Evolutionary conservation across 2,888 invertebrate species (phyloP).

Genomic region (Sympetrum striolatum): DNA sequence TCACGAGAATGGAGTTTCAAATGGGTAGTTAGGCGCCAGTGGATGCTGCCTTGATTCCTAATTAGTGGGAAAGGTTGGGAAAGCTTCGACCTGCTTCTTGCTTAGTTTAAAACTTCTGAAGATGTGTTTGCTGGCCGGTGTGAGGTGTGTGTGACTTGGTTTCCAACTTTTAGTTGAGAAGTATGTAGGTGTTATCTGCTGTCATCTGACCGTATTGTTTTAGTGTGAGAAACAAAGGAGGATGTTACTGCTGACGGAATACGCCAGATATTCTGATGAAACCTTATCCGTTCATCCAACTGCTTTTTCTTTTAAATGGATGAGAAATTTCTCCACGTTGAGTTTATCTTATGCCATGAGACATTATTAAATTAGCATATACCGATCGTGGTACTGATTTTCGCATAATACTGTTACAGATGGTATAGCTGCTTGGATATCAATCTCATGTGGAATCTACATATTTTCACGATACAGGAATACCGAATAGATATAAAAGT

Average conservation of each 20-base stretch:
- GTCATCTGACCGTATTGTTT: background rate
- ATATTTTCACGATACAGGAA: too few relatives aligned
- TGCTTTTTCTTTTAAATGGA: too few relatives aligned
- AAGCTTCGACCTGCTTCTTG: background rate
- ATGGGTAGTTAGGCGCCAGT: background rate
- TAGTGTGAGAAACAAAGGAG: background rate
- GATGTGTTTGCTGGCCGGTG: background rate
- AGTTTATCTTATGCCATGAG: too few relatives aligned
- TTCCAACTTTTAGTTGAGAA: background rate
- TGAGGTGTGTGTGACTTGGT: background rate
- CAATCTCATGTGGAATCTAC: too few relatives aligned
- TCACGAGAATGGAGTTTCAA: conserved; percentile 11
- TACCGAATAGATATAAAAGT: too few relatives aligned
- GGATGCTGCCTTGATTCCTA: conserved; percentile 14
- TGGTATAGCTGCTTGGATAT: too few relatives aligned
- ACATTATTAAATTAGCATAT: too few relatives aligned
- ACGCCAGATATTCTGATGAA: background rate
- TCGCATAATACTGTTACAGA: too few relatives aligned
- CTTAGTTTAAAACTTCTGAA: background rate
- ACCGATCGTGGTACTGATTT: too few relatives aligned
- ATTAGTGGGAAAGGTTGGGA: conserved; percentile 28
- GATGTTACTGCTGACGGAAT: background rate
- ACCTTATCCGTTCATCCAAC: background rate
- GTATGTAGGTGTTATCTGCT: background rate
- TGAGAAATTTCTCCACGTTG: too few relatives aligned